These are phyloP conservation scores for Polypterus senegalus DNA, from an alignment of 2,113 vertebrate species.

Conservation along the genomic window DNA sequence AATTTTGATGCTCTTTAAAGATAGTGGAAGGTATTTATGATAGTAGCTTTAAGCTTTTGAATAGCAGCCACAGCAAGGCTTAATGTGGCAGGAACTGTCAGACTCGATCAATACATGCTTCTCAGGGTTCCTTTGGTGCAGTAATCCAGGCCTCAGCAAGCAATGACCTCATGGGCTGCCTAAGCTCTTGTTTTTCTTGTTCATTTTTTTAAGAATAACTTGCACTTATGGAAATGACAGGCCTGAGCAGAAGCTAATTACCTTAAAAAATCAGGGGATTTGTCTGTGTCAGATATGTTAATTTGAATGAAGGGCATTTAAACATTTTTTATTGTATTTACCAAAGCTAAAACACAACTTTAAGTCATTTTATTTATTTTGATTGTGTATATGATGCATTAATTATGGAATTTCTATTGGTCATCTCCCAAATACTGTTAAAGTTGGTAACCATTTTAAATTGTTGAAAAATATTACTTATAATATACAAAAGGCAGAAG, in stretches of 20 bases:
- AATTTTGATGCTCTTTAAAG: slow-evolving; percentile 69
- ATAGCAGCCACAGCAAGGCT: slow-evolving; percentile 67
- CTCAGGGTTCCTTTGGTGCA: slow-evolving; percentile 69
- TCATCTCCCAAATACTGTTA: too few relatives aligned
- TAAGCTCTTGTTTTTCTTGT: slow-evolving; percentile 64
- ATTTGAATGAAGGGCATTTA: slow-evolving; percentile 6
- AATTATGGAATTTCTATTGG: too few relatives aligned
- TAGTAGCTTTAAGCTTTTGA: slow-evolving; percentile 73
- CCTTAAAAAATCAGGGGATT: slow-evolving; percentile 32
- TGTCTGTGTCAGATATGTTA: slow-evolving; percentile 21
- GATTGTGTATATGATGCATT: too few relatives aligned
- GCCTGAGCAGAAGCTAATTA: slow-evolving; percentile 63
- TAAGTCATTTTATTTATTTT: too few relatives aligned
- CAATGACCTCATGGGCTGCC: slow-evolving; percentile 75
- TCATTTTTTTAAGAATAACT: slow-evolving; percentile 54
- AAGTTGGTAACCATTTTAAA: too few relatives aligned
- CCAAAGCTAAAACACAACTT: too few relatives aligned
- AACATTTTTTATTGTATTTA: background rate
- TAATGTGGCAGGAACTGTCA: slow-evolving; percentile 77
- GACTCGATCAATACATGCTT: slow-evolving; percentile 74
- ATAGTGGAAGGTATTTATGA: slow-evolving; percentile 72
- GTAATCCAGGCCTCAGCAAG: slow-evolving; percentile 71
- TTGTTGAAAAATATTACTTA: too few relatives aligned
- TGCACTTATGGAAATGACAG: slow-evolving; percentile 59
- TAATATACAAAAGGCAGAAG: too few relatives aligned